Base-by-base conservation (phyloP, 2,797 vertebrate genomes). In the Anas bernieri region DNA sequence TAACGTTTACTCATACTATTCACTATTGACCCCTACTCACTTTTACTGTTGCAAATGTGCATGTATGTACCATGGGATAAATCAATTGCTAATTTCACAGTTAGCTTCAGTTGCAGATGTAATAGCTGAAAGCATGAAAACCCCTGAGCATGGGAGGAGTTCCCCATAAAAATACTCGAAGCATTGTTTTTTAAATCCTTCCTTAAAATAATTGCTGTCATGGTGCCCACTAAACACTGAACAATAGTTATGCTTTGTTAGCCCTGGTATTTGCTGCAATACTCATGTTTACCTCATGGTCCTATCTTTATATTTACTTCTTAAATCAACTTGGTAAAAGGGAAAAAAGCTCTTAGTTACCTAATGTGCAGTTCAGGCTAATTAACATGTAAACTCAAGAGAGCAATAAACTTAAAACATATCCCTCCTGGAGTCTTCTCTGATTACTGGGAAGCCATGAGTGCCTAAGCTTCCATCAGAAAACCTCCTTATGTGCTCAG, bases 1-100 rank as follows among this genome's bases (percentile, higher is more conserved):
- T 69, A 11, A 73, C 26, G 79, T 92, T 67, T 73, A 45, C 45
- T 93, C 45, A 39, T 20, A 20, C 20, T 54, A 23, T 78, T 82
- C 17, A 15, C 35, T 85, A 1, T 66, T 93, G 73, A 90, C 33
- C 35, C 35, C 87, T 75, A 72, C 64, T 92, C 48, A 37, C 54
- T 95, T 89, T 8, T 26, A 52, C 55, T 83, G 7, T 83, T 94
- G 43, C 37, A 81, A 86, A 78, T 72, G 28, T 46, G 23, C 56
- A 17, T 35, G 5, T 78, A 17, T 17, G 37, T 86, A 80, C 55
- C 86, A 56, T 90, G 91, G 93, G 89, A 95, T 93, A 83, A 93
- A 92, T 92, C 91, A 96, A 93, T 83, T 31, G 52, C 43, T 81
- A 91, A 81, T 96, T 93, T 96, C 76, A 95, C 94, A 83, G 92